Conservation (phyloP, 2,797 vertebrate species). For the Adelosebastes latens region DNA sequence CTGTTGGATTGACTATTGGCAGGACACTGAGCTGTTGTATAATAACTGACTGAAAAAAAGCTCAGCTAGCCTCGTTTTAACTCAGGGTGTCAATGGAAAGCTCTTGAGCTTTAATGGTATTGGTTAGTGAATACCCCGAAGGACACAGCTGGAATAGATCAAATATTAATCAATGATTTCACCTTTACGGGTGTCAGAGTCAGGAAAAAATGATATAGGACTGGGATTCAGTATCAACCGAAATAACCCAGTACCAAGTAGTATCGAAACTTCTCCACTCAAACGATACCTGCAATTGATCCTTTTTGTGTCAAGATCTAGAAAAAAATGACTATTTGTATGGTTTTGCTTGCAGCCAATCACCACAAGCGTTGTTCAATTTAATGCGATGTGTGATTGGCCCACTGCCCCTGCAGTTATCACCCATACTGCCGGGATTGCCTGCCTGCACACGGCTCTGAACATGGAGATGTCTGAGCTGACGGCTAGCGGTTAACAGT, state of each 20-base stretch:
- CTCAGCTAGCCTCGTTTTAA: slow-evolving; percentile 23
- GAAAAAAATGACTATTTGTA: background rate
- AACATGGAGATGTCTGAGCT: no score
- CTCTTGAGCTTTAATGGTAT: slow-evolving; percentile 34
- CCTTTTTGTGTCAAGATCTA: background rate
- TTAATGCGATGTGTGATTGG: no score
- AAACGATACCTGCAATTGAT: background rate
- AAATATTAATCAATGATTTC: slow-evolving; percentile 5
- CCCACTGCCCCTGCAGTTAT: no score
- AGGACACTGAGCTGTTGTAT: slow-evolving; percentile 13
- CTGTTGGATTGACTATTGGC: slow-evolving; percentile 43
- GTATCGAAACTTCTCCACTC: background rate
- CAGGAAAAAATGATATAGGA: background rate
- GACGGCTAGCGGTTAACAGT: no score
- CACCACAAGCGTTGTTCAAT: no score
- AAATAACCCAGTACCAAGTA: background rate
- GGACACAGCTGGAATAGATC: slow-evolving; percentile 17
- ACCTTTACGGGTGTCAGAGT: background rate
- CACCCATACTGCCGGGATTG: no score
- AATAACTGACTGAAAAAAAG: slow-evolving; percentile 38
- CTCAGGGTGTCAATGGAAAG: slow-evolving; percentile 25
- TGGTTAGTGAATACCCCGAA: background rate
- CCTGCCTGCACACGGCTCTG: no score
- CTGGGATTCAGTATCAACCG: background rate
- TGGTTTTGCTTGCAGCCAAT: background rate